phyloP scores from a whole-genome alignment of 2,113 vertebrate genomes.

The Circaetus gallicus region DNA sequence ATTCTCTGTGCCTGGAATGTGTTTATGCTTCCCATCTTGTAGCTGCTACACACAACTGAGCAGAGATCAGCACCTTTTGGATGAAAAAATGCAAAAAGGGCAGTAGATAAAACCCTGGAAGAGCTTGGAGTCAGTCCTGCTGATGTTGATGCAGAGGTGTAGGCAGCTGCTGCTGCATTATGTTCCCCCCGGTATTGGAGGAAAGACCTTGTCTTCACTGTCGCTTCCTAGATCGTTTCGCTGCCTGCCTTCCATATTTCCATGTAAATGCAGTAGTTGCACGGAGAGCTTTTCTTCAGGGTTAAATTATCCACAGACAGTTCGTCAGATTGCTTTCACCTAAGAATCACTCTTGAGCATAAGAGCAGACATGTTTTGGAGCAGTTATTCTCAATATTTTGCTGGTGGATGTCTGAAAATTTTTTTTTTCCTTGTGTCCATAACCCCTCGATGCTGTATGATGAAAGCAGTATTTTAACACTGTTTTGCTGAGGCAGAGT shows the following conservation, averaged over 20 bases:
- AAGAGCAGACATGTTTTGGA: background rate
- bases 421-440: background rate
- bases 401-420: background rate
- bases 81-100: background rate
- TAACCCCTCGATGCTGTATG: background rate
- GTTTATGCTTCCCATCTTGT: background rate
- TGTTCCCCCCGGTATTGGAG: background rate
- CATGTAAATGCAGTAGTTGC: background rate
- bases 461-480: background rate
- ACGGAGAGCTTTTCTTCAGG: background rate
- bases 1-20: background rate
- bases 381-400: background rate
- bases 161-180: background rate
- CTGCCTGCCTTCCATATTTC: background rate
- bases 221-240: accelerated
- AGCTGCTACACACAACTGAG: background rate
- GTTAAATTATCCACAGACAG: background rate
- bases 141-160: background rate
- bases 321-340: background rate
- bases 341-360: background rate
- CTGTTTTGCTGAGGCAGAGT: background rate
- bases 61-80: background rate
- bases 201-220: background rate
- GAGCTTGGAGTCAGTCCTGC: slow-evolving; percentile 14
- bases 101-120: background rate